Base-by-base conservation (phyloP, 1,140 invertebrate species). In the Orchestia grillus region DNA sequence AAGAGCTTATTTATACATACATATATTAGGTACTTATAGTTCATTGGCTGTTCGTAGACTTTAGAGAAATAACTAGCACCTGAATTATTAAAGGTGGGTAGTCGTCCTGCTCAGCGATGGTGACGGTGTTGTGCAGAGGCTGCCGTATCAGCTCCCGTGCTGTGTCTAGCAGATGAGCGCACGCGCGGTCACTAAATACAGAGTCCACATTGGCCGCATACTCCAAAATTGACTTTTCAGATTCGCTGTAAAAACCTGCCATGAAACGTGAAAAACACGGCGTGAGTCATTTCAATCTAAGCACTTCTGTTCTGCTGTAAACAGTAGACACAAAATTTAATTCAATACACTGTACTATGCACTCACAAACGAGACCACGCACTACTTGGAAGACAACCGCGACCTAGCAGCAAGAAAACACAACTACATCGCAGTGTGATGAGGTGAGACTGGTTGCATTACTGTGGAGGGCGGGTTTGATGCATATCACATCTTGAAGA, bases 171-270 rank as follows among this genome's bases (percentile, higher is more conserved):
- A 99, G 98, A 96, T 98, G 98, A 97, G 98, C 98, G 97, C 98
- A 98, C 96, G 98, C 98, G 97, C 99, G 98, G 96, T 98, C 98
- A 62, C 98, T 98, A 97, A 98, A 99, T 44, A 99, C 97, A 15
- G 98, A 97, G 97, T 99, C 98, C 87, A 99, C 98, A 97, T 99
- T 98, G 47, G 98, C 98, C 3, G 98, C 98, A 97, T 99, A 99
- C 90, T 98, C 98, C 11, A 97, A 97, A 23, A 98, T 97, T 28
- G 98, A 97, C 0, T 98, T 97, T 41, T 97, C 97, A 92, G 98
- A 97, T 0, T 98, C 97, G 19, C 96, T 47, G 87, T 97, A 97
- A 95, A 98, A 97, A 44, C 97, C 97, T 96, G 96, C 1, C 11
- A 36, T 8, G 62, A 77, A 77, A 77, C 28, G 62, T 19, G 62